Conservation (phyloP, 2,797 vertebrate genomes). For the Cygnus olor region DNA sequence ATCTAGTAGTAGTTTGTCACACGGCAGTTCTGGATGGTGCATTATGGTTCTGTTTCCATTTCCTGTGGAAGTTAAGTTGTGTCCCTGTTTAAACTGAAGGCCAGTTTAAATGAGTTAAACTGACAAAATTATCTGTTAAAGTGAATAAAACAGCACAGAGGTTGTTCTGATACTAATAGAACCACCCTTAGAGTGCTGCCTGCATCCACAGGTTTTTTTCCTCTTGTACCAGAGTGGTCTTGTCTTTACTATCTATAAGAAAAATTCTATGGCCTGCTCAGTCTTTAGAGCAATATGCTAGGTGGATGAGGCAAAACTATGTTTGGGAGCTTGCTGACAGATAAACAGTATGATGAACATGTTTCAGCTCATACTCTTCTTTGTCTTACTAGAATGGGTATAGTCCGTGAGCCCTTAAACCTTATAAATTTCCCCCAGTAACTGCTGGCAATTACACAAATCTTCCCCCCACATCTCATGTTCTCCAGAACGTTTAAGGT, state of each 20-base stretch:
- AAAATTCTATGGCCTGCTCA: background rate
- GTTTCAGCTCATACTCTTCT: background rate
- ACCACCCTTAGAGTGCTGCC: background rate
- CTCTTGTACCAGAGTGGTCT: background rate
- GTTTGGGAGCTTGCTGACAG: background rate
- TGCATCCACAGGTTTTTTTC: background rate
- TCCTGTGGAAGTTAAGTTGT: background rate
- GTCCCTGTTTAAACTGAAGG: background rate
- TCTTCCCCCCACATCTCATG: background rate
- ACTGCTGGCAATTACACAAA: background rate
- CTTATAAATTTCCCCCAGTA: background rate
- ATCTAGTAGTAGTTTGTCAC: background rate
- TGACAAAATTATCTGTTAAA: background rate
- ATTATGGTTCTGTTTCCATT: background rate
- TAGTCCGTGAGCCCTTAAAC: background rate
- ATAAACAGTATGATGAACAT: background rate
- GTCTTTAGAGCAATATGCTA: background rate
- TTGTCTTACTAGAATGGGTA: background rate
- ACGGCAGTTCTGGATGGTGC: background rate
- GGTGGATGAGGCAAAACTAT: background rate
- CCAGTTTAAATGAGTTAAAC: background rate
- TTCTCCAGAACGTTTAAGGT: background rate
- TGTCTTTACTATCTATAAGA: background rate
- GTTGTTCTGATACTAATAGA: background rate
- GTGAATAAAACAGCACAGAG: rapidly evolving